These are phyloP conservation scores for Hybognathus amarus DNA, from an alignment of 2,797 vertebrate species.

Conservation along the genomic window DNA sequence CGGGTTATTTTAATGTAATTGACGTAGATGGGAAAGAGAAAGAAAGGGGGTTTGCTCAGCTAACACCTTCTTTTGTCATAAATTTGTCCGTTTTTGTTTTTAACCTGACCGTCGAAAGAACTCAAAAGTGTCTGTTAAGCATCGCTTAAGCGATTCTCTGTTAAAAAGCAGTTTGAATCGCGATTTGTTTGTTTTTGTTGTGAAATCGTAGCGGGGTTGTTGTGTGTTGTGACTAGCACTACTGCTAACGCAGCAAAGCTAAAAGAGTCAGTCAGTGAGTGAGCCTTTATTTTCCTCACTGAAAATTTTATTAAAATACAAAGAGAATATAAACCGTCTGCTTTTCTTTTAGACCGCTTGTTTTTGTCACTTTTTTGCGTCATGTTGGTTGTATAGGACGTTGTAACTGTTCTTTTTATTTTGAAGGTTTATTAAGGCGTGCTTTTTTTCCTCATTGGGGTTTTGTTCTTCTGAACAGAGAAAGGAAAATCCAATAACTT, in stretches of 20 bases:
- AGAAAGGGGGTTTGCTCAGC: not conserved
- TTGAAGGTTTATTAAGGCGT: slow-evolving; percentile 15
- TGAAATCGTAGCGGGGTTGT: slow-evolving; percentile 28
- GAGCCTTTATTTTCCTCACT: slow-evolving; percentile 33
- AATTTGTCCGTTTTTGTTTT: not conserved
- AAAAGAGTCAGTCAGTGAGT: slow-evolving; percentile 39
- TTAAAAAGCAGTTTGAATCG: not conserved
- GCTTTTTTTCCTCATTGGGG: not conserved
- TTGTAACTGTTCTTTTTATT: not conserved
- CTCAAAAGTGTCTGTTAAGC: slow-evolving; percentile 2
- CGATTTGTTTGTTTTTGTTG: slow-evolving; percentile 39
- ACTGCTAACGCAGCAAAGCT: slow-evolving; percentile 37
- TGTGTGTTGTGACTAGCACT: slow-evolving; percentile 47
- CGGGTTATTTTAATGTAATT: not conserved
- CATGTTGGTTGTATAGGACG: not conserved
- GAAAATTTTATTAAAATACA: slow-evolving; percentile 7
- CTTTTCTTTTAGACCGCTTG: not conserved
- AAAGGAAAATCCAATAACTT: not conserved
- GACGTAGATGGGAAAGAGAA: not conserved
- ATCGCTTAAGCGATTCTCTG: not conserved
- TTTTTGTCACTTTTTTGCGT: not conserved
- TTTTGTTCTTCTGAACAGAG: slow-evolving; percentile 23
- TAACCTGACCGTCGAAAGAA: not conserved
- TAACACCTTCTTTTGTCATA: slow-evolving; percentile 43
- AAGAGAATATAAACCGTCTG: slow-evolving; percentile 4